These are phyloP conservation scores for Poeciliopsis gracilis DNA, from an alignment of 2,797 vertebrate species.

Conservation along the genomic window DNA sequence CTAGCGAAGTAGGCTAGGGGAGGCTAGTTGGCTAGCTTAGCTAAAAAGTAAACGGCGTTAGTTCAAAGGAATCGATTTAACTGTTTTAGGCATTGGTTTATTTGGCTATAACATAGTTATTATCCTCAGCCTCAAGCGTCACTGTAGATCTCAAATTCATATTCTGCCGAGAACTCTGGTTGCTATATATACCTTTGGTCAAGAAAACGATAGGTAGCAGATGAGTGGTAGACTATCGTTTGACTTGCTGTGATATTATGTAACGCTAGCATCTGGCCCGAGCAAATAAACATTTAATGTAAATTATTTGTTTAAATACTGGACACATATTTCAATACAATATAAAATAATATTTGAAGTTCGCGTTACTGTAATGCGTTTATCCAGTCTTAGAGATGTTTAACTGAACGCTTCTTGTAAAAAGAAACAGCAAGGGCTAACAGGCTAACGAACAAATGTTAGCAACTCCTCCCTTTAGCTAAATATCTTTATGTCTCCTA, in stretches of 20 bases:
- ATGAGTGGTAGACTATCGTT: constrained; percentile 55
- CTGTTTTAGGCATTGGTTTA: rapidly evolving
- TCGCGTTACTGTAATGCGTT: background rate
- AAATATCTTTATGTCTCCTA: constrained; percentile 44
- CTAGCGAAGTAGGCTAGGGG: constrained; percentile 71
- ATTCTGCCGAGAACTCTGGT: background rate
- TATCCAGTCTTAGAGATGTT: background rate
- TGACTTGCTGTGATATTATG: constrained; percentile 73
- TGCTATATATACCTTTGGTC: background rate
- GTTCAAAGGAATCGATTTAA: background rate
- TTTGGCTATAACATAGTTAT: rapidly evolving
- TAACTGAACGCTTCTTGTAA: constrained; percentile 10
- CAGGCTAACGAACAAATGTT: constrained; percentile 49
- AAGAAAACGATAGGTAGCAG: constrained; percentile 37
- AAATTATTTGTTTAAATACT: background rate
- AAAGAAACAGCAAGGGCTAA: constrained; percentile 47
- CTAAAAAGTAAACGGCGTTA: constrained; percentile 50
- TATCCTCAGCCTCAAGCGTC: rapidly evolving
- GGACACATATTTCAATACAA: rapidly evolving
- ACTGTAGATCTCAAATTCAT: rapidly evolving
- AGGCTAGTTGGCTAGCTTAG: constrained; percentile 66
- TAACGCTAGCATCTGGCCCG: constrained; percentile 63
- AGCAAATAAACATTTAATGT: constrained; percentile 15
- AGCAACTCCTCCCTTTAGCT: constrained; percentile 63
- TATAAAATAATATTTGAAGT: background rate